These are phyloP conservation scores for Prinia subflava DNA, from an alignment of 2,113 vertebrate species.

Conservation along the genomic window DNA sequence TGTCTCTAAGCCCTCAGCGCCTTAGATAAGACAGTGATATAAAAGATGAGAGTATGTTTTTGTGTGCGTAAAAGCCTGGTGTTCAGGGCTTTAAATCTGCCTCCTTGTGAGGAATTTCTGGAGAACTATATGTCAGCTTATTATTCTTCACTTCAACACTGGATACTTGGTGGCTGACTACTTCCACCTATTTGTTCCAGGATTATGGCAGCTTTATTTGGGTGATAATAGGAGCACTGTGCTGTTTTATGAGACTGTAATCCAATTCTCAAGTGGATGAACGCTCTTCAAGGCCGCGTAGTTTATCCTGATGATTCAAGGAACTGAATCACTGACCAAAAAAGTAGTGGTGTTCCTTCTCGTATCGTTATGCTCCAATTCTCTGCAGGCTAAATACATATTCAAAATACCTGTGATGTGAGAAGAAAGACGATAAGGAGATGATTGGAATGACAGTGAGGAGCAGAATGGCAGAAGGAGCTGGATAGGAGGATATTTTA, in stretches of 20 bases:
- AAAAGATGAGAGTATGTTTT: constrained; percentile 34
- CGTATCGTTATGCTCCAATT: background rate
- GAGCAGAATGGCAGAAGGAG: background rate
- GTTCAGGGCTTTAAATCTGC: constrained; percentile 37
- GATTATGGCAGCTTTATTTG: constrained; percentile 57
- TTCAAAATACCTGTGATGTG: background rate
- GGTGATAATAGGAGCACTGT: constrained; percentile 35
- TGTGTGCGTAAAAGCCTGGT: background rate
- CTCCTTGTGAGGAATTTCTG: constrained; percentile 9
- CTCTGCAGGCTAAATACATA: background rate
- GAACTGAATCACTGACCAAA: constrained; percentile 37
- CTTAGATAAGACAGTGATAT: constrained; percentile 20
- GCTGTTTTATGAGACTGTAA: constrained; percentile 57
- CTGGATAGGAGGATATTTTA: background rate
- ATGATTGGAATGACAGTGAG: background rate
- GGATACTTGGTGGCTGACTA: background rate
- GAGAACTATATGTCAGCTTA: background rate
- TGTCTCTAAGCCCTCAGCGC: background rate
- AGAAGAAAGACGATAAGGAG: background rate
- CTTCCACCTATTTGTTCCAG: constrained; percentile 59
- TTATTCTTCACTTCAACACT: background rate
- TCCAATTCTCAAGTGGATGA: constrained; percentile 47
- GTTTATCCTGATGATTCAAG: constrained; percentile 44
- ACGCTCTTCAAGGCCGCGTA: background rate
- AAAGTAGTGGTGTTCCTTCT: constrained; percentile 16